These are phyloP conservation scores for Characodon lateralis DNA, from an alignment of 2,797 vertebrate genomes.

Conservation along the genomic window DNA sequence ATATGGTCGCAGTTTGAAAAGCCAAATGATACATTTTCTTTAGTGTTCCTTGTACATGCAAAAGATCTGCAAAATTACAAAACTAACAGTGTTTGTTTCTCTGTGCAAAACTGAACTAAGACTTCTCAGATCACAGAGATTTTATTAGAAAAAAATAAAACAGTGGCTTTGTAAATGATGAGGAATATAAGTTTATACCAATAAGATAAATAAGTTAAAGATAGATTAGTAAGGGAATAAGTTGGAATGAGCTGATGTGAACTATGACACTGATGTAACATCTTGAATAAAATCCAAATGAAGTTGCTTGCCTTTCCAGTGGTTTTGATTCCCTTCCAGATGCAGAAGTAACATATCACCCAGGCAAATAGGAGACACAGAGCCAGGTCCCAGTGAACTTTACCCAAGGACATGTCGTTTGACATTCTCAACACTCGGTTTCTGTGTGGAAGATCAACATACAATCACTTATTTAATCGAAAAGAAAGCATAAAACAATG, in stretches of 20 bases:
- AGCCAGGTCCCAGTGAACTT: conserved; percentile 78
- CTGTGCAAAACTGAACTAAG: background rate
- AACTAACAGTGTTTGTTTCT: background rate
- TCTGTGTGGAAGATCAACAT: conserved; percentile 61
- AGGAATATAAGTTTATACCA: background rate
- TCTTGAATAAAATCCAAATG: background rate
- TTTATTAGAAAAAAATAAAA: background rate
- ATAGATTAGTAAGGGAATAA: background rate
- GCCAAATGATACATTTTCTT: no score
- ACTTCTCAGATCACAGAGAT: no score
- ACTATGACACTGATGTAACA: background rate
- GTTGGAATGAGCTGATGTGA: background rate
- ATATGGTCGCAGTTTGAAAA: background rate
- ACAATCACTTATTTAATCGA: conserved; percentile 12
- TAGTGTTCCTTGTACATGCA: no score
- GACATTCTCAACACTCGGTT: conserved; percentile 82
- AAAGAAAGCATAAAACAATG: background rate
- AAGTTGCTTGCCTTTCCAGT: conserved; percentile 79
- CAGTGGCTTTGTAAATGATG: background rate
- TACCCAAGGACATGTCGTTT: conserved; percentile 73
- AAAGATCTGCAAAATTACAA: no score
- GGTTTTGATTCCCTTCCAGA: conserved; percentile 86
- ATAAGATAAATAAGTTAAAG: background rate
- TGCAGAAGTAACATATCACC: conserved; percentile 87
- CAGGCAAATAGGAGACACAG: conserved; percentile 83